Evolutionary conservation across 2,888 invertebrate genomes (phyloP).

Genomic region (Fabriciana adippe): DNA sequence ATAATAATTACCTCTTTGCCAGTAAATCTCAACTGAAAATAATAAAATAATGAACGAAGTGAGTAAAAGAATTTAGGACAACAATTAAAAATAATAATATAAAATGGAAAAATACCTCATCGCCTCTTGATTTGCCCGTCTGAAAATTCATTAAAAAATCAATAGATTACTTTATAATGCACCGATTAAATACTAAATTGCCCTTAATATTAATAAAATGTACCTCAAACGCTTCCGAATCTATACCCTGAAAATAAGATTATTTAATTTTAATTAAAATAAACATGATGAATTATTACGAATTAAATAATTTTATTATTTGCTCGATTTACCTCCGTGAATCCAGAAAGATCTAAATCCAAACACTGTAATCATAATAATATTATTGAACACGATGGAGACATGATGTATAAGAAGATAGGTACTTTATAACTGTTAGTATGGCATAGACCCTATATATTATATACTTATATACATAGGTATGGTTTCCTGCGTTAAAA

Average conservation of each 20-base stretch:
- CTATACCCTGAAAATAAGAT: conserved; percentile 60
- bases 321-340: conserved; percentile 59
- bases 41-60: not conserved
- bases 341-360: conserved; percentile 68
- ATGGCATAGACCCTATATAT: no score
- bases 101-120: conserved; percentile 51
- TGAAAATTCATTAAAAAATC: conserved; percentile 43
- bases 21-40: conserved; percentile 7
- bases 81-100: not conserved
- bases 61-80: not conserved
- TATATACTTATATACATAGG: no score
- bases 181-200: not conserved
- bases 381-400: not conserved
- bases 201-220: not conserved
- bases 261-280: conserved; percentile 1
- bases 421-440: not conserved
- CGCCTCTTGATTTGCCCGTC: conserved; percentile 66
- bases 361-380: conserved; percentile 60
- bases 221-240: conserved; percentile 73
- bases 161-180: not conserved
- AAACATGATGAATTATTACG: not conserved
- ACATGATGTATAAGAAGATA: not conserved
- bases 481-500: no score
- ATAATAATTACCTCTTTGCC: conserved; percentile 5
- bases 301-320: not conserved